Evolutionary conservation across 2,797 vertebrate species (phyloP), one percentile per base, ranked within the genome.

Genomic region (Mustela erminea): DNA sequence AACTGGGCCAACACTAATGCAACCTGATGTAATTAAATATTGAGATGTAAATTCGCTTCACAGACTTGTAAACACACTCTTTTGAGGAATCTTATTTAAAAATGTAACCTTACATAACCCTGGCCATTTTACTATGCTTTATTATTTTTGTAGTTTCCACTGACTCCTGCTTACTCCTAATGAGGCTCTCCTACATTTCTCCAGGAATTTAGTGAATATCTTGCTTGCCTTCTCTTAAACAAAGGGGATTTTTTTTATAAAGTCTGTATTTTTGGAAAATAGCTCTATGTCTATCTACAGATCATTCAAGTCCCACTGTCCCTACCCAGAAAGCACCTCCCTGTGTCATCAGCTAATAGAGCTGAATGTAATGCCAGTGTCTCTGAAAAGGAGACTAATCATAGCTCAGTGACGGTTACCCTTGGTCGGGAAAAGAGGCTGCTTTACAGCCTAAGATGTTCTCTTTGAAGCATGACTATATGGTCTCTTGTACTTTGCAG

Each of bases 21-120:
- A 86, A 13, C 21, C 74, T 87, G 68, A 85, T 60, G 58, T 85
- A 72, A 88, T 92, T 80, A 85, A 85, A 93, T 75, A 60, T 41
- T 29, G 74, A 95, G 78, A 88, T 83, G 35, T 70, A 96, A 88
- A 84, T 77, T 92, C 70, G 64, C 92, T 62, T 81, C 87, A 41
- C 68, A 90, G 75, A 46, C 70, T 95, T 75, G 27, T 52, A 95
- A 96, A 70, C 11, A 77, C 27, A 72, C 32, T 77, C n/a, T 87
- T 74, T 83, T 78, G n/a, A 58, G 82, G 18, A 90, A 56, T 88
- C 72, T 88, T 74, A 41, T 64, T 93, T 95, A 12, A 83, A 87
- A 95, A 62, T 94, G 35, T 70, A 29, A 68, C 18, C 25, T 94
- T 72, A 81, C 6, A 32, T 64, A 93, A 90, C 6, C 20, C 27